Evolutionary conservation across 1,140 invertebrate species (phyloP).

Genomic region (Uloborus diversus): DNA sequence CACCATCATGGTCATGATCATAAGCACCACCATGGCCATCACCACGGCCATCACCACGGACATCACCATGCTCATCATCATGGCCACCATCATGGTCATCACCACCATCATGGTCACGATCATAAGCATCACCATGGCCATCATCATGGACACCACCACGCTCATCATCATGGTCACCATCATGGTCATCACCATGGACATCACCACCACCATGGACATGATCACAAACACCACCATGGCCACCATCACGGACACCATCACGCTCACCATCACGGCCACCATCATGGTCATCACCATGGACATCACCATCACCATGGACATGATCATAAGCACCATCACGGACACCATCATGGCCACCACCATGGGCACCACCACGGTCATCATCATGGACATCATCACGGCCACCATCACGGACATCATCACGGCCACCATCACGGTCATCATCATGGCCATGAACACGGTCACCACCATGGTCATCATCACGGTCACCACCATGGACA

Average conservation of each 20-base stretch:
- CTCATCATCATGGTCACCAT: background rate
- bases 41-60: conserved; percentile 2
- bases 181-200: background rate
- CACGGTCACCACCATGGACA: conserved; percentile 19
- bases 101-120: background rate
- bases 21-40: background rate
- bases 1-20: background rate
- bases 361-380: too few species aligned
- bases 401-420: conserved; percentile 9
- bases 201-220: background rate
- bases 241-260: background rate
- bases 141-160: background rate
- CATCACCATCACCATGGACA: background rate
- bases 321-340: background rate
- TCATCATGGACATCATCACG: conserved; percentile 36
- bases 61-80: conserved; percentile 1
- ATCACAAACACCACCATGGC: background rate
- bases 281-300: background rate
- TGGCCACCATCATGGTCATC: background rate
- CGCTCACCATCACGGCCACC: background rate
- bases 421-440: conserved; percentile 16
- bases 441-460: conserved; percentile 7
- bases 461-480: conserved; percentile 6
- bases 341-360: background rate
- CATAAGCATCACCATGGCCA: background rate